Conservation (phyloP, 2,888 invertebrate genomes). For the Drosophila fungiperda region DNA sequence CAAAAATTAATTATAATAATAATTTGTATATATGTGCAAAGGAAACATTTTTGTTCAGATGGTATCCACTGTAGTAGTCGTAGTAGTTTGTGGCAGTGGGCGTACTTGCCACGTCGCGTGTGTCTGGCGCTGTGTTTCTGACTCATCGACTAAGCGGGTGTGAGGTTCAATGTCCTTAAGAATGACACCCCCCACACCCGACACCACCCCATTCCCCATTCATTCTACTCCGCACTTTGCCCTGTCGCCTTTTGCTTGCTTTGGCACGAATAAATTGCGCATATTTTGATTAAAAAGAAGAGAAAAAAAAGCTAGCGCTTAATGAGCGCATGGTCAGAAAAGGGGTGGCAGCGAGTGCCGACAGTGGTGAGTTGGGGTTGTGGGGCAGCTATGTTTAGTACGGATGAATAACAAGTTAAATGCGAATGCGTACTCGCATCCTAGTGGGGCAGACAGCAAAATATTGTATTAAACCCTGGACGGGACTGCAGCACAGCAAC, state of each 20-base stretch:
- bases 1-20: background rate
- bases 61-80: background rate
- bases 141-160: slow-evolving; percentile 46
- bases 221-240: slow-evolving; percentile 18
- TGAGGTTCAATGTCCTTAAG: slow-evolving; percentile 73
- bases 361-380: background rate
- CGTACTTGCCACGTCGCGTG: slow-evolving; percentile 62
- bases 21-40: background rate
- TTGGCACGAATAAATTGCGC: slow-evolving; percentile 73
- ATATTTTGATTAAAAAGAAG: slow-evolving; percentile 77
- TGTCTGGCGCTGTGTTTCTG: slow-evolving; percentile 51
- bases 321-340: slow-evolving; percentile 38
- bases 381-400: slow-evolving; percentile 30
- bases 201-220: too few species aligned
- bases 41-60: background rate
- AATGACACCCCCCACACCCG: background rate
- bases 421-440: slow-evolving; percentile 36
- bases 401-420: slow-evolving; percentile 36
- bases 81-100: slow-evolving; percentile 16
- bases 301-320: slow-evolving; percentile 16
- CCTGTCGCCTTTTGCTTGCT: slow-evolving; percentile 43
- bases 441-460: slow-evolving; percentile 48
- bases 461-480: slow-evolving; percentile 56
- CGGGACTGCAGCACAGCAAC: slow-evolving; percentile 56
- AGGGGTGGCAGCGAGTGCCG: background rate